A percentile compares a stretch with the other conserved stretches of the same genome.
phyloP scores from a whole-genome alignment of 2,113 vertebrate species.

The Notothenia coriiceps region DNA sequence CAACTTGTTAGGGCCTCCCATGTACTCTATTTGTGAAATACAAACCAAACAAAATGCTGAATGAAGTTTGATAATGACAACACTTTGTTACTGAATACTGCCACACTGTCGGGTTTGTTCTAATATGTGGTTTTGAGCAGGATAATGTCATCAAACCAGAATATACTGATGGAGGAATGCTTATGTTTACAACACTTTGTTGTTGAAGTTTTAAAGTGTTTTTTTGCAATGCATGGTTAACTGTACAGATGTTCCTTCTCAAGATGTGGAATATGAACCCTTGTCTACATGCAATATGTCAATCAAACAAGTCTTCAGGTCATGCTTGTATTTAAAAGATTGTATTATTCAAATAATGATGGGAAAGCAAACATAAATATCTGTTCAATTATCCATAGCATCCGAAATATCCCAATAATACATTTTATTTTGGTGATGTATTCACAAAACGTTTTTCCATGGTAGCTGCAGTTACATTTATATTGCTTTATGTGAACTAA shows the following conservation, averaged over 20 bases:
- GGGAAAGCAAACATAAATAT: not conserved
- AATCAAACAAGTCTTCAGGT: conserved; percentile 11
- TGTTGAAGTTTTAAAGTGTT: conserved; percentile 13
- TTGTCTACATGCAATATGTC: conserved; percentile 5
- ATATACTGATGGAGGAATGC: not conserved
- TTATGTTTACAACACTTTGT: conserved; percentile 7
- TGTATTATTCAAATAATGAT: not conserved
- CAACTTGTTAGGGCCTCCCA: not conserved
- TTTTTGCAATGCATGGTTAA: conserved; percentile 23
- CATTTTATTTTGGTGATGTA: conserved; percentile 20
- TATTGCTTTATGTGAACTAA: conserved; percentile 19
- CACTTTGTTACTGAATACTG: conserved; percentile 39
- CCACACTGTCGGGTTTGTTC: conserved; percentile 13
- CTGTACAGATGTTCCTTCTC: not conserved
- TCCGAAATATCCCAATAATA: not conserved
- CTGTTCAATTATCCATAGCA: not conserved
- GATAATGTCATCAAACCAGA: not conserved
- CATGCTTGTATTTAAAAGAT: conserved; percentile 16
- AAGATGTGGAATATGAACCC: conserved; percentile 12
- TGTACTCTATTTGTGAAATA: conserved; percentile 20
- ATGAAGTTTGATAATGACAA: conserved; percentile 10
- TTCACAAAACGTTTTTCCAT: conserved; percentile 17
- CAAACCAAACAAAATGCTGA: conserved; percentile 19
- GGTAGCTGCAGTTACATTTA: conserved; percentile 15
- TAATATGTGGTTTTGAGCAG: conserved; percentile 12